These are phyloP conservation scores for Sturnus vulgaris DNA, from an alignment of 2,113 vertebrate species.

Conservation along the genomic window DNA sequence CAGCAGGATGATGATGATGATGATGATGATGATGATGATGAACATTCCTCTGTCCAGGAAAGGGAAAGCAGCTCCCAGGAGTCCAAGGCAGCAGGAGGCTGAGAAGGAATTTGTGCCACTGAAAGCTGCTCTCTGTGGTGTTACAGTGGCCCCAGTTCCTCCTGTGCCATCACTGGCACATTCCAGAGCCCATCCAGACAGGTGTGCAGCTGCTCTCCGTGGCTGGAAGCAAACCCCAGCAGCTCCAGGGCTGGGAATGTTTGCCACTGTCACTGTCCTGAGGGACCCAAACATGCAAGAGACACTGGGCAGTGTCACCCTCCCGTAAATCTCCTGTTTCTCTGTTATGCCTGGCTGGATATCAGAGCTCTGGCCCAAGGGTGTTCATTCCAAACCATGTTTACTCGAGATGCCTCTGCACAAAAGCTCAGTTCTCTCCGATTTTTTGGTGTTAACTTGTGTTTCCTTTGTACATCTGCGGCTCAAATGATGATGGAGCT, in stretches of 20 bases:
- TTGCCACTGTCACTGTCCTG: not conserved
- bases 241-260: not conserved
- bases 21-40: no score
- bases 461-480: not conserved
- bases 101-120: not conserved
- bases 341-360: not conserved
- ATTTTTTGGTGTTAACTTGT: not conserved
- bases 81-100: not conserved
- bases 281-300: not conserved
- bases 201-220: not conserved
- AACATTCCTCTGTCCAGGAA: not conserved
- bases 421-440: not conserved
- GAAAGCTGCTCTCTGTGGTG: not conserved
- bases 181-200: not conserved
- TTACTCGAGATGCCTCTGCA: not conserved
- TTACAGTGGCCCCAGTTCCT: not conserved
- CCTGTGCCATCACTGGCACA: not conserved
- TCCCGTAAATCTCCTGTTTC: not conserved
- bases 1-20: not conserved
- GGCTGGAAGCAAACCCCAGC: not conserved
- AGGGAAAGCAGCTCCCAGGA: not conserved
- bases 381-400: not conserved
- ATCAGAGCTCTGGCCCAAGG: not conserved
- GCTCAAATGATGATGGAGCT: not conserved
- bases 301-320: not conserved